Evolutionary conservation across 1,140 invertebrate genomes (phyloP), one percentile per base, ranked within the genome.

Genomic region (Mizuhopecten yessoensis): DNA sequence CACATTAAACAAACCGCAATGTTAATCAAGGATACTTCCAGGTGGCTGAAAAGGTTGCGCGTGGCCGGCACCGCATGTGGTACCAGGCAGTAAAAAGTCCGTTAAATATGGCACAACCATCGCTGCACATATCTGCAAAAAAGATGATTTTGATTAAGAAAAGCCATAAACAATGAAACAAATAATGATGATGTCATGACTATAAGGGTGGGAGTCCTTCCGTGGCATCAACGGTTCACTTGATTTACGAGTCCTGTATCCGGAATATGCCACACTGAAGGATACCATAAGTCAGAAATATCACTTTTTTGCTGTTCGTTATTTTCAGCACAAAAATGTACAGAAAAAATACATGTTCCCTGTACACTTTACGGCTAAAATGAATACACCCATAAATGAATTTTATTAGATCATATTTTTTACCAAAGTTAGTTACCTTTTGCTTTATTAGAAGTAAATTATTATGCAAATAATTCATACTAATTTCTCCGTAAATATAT

Each of bases 301-400:
- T 75, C 57, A 75, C 57, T 75, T 75, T 39, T 75, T 75, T 75
- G 45, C 20, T n/a, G n/a, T 75, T 75, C 57, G 57, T 75, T 75
- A 75, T 75, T 75, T 75, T 75, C 57, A 75, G 57, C n/a, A 75
- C 57, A 75, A 49, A n/a, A n/a, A 49, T 29, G 57, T 17, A 29
- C 9, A 29, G 57, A 75, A 75, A 75, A 75, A 75, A n/a, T 29
- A n/a, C 7, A 75, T 23, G 57, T 29, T 29, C n/a, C 57, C 9
- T 3, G 29, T 75, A 17, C n/a, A 75, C n/a, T n/a, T n/a, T 75
- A 17, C 23, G 57, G n/a, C 23, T 29, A 75, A 75, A n/a, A 75
- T 29, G 57, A 3, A n/a, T 75, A n/a, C 29, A 75, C 23, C n/a
- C 29, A 39, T 39, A 7, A 29, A 75, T 17, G n/a, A 75, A 75